phyloP scores from a whole-genome alignment of 2,113 vertebrate genomes.

The human region GRCh38 chr2:228340501-228341000 shows the following conservation, averaged over 20 bases:
- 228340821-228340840: neutral
- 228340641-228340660: neutral
- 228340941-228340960: neutral
- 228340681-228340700: neutral
- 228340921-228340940: neutral
- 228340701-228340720: too few relatives aligned
- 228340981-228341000: neutral
- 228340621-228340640: neutral
- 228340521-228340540: too few relatives aligned
- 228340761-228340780: neutral
- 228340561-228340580: neutral
- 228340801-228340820: neutral
- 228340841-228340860: neutral
- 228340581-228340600: neutral
- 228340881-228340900: neutral
- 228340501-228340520: neutral
- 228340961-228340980: neutral
- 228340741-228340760: neutral
- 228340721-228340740: neutral
- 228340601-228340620: neutral
- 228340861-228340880: neutral
- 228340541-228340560: neutral
- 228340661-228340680: neutral
- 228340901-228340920: neutral
- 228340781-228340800: too few relatives aligned